phyloP scores from a whole-genome alignment of 2,797 vertebrate species.

The Sebastes matsubarae region DNA sequence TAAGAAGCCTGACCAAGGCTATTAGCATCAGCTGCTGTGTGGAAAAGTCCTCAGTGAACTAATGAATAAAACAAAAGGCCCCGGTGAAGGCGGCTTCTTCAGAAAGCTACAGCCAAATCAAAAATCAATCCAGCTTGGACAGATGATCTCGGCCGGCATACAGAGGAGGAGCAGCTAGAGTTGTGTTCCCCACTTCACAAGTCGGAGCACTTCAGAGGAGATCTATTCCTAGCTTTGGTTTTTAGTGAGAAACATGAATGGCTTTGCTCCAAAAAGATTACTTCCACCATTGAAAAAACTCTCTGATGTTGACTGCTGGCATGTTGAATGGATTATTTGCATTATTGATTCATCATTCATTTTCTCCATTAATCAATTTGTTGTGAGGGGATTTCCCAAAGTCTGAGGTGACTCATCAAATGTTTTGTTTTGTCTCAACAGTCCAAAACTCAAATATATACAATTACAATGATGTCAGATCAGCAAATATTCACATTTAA shows the following conservation, averaged over 20 bases:
- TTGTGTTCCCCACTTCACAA: slow-evolving; percentile 23
- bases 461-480: not conserved
- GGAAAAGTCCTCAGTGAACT: slow-evolving; percentile 47
- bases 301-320: not conserved
- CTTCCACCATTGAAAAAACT: not conserved
- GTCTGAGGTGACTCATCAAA: not conserved
- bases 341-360: not conserved
- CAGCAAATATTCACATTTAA: not conserved
- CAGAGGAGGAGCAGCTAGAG: not conserved
- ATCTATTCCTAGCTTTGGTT: slow-evolving; percentile 32
- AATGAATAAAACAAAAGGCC: slow-evolving; percentile 72
- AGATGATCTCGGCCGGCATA: slow-evolving; percentile 30
- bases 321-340: not conserved
- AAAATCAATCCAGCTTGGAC: slow-evolving; percentile 52
- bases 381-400: not conserved
- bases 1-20: slow-evolving; percentile 62
- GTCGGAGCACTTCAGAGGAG: slow-evolving; percentile 17
- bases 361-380: not conserved
- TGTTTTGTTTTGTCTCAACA: not conserved
- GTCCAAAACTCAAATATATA: not conserved
- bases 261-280: not conserved
- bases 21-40: slow-evolving; percentile 64
- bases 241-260: not conserved
- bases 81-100: slow-evolving; percentile 17
- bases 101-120: slow-evolving; percentile 52